Conservation (phyloP, 1,140 invertebrate genomes). For the Melitaea cinxia region DNA sequence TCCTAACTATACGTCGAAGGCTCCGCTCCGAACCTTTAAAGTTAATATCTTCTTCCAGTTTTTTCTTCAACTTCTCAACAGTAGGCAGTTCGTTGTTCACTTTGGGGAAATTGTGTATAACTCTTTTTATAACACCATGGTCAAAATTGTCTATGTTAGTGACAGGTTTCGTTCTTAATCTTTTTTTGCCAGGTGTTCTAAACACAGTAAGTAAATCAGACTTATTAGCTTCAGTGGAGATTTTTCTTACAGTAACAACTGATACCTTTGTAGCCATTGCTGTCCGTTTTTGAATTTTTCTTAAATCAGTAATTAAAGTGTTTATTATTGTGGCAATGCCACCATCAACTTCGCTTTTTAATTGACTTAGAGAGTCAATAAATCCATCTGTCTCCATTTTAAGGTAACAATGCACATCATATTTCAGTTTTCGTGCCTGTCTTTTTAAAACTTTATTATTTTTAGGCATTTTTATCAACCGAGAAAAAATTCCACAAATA, state of each 20-base stretch:
- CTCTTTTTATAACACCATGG: background rate
- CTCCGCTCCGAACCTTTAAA: background rate
- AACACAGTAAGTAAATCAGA: background rate
- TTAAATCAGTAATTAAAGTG: background rate
- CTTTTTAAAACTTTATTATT: background rate
- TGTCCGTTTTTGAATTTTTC: background rate
- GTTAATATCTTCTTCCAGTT: background rate
- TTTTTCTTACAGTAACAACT: background rate
- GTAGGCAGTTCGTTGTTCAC: background rate
- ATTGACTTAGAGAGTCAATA: background rate
- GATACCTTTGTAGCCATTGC: background rate
- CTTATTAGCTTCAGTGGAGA: background rate
- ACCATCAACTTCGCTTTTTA: background rate
- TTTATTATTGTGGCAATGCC: background rate
- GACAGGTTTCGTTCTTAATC: background rate
- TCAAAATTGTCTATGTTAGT: background rate
- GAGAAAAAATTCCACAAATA: no score
- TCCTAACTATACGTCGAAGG: background rate
- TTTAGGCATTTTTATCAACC: background rate
- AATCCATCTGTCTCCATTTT: background rate
- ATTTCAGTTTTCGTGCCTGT: background rate
- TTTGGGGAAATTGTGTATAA: background rate
- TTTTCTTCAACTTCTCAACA: background rate
- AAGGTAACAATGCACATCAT: background rate
- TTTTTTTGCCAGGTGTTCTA: background rate